Evolutionary conservation across 1,140 invertebrate genomes (phyloP).

Genomic region (Heliconius hermathena): DNA sequence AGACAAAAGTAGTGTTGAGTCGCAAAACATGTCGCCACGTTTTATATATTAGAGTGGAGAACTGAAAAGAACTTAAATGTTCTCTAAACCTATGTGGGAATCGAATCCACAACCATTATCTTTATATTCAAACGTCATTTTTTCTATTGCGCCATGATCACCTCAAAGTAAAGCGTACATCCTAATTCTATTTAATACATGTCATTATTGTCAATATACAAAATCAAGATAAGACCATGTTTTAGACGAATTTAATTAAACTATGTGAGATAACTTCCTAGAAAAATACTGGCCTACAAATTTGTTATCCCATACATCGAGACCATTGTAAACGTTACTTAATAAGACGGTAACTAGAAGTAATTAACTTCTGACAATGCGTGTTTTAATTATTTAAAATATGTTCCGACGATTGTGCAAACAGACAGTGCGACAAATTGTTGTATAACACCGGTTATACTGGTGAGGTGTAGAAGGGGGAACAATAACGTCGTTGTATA

Average conservation of each 20-base stretch:
- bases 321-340: conserved; percentile 29
- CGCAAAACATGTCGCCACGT: too few relatives aligned
- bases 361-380: conserved; percentile 42
- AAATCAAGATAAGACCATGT: not conserved
- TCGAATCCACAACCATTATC: too few relatives aligned
- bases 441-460: conserved; percentile 31
- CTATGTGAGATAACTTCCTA: conserved; percentile 21
- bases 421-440: conserved; percentile 39
- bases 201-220: not conserved
- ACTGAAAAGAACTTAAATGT: too few relatives aligned
- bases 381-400: conserved; percentile 46
- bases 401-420: conserved; percentile 44
- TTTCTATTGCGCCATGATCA: not conserved
- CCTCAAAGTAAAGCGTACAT: not conserved
- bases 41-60: too few relatives aligned
- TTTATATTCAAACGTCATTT: too few relatives aligned
- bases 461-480: not conserved
- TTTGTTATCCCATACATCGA: conserved; percentile 29
- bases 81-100: too few relatives aligned
- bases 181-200: conserved; percentile 2
- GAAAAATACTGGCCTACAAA: conserved; percentile 17
- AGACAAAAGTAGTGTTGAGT: too few relatives aligned
- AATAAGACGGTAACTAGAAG: conserved; percentile 36
- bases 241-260: conserved; percentile 24
- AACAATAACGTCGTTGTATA: not conserved